phyloP scores from a whole-genome alignment of 64 coral and sea anemone species.

The Montipora sp. region DNA sequence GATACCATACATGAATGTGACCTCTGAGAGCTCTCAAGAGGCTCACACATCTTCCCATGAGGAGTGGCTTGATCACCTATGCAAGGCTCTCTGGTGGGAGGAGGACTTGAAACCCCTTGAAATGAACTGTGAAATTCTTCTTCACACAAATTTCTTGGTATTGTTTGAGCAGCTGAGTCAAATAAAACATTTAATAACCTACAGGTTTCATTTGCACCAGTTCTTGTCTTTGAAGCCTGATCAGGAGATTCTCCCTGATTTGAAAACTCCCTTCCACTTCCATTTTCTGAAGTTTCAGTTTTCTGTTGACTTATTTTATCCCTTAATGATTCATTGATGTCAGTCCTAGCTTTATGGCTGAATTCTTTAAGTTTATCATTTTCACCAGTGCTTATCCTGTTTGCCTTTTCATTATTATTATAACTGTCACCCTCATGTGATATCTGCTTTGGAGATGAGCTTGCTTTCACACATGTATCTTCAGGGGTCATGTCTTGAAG shows the following conservation, averaged over 20 bases:
- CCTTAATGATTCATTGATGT: not conserved
- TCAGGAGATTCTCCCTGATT: not conserved
- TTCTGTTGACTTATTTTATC: not conserved
- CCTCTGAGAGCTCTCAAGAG: conserved; percentile 31
- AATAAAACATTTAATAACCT: not conserved
- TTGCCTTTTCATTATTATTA: not conserved
- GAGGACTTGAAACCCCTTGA: conserved; percentile 1
- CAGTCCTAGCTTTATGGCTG: not conserved
- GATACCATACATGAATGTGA: not conserved
- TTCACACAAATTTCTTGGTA: not conserved
- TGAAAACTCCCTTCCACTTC: not conserved
- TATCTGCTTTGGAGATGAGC: not conserved
- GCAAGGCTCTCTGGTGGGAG: conserved; percentile 34
- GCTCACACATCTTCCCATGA: conserved; percentile 68
- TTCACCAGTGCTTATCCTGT: not conserved
- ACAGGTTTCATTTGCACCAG: not conserved
- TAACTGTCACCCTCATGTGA: not conserved
- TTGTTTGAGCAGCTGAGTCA: not conserved
- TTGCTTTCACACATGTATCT: not conserved
- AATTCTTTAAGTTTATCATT: not conserved
- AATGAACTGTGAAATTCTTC: not conserved
- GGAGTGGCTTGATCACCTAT: conserved; percentile 77
- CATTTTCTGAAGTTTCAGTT: not conserved
- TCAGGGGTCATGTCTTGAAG: not conserved
- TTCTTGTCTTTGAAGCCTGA: not conserved